Conservation (phyloP, 2,113 vertebrate species). For the Cathartes aura region DNA sequence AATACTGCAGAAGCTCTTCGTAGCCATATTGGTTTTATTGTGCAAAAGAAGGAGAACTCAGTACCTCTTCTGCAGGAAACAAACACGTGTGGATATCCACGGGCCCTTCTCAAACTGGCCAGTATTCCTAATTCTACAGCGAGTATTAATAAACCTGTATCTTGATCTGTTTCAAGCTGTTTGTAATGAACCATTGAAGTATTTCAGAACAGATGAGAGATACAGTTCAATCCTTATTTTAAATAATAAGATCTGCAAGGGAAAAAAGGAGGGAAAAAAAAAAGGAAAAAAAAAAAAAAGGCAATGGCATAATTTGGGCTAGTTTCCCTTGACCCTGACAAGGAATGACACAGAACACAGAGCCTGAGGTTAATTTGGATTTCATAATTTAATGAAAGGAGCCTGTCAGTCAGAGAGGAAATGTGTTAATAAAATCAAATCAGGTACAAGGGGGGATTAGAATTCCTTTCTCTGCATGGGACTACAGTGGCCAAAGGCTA, state of each 20-base stretch:
- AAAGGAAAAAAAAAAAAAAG: too few species aligned
- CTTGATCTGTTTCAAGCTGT: background rate
- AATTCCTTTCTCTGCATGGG: background rate
- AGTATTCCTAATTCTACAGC: background rate
- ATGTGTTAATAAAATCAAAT: background rate
- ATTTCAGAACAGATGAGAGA: background rate
- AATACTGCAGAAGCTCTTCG: background rate
- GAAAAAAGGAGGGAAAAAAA: accelerated
- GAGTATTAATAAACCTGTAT: background rate
- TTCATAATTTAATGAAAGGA: background rate
- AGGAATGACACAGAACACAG: background rate
- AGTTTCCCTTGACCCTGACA: background rate
- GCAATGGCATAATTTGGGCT: background rate
- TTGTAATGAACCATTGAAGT: background rate
- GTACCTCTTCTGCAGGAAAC: background rate
- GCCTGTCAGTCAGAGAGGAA: background rate
- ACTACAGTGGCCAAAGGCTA: background rate
- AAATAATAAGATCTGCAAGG: background rate
- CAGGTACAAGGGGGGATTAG: background rate
- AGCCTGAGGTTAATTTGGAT: background rate
- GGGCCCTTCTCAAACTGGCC: background rate
- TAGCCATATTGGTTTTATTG: background rate
- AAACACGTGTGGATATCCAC: background rate
- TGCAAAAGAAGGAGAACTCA: background rate
- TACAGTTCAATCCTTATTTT: background rate